Evolutionary conservation across 2,888 invertebrate species (phyloP), one percentile per base, ranked within the genome.

Genomic region (Microplitis deprimator): DNA sequence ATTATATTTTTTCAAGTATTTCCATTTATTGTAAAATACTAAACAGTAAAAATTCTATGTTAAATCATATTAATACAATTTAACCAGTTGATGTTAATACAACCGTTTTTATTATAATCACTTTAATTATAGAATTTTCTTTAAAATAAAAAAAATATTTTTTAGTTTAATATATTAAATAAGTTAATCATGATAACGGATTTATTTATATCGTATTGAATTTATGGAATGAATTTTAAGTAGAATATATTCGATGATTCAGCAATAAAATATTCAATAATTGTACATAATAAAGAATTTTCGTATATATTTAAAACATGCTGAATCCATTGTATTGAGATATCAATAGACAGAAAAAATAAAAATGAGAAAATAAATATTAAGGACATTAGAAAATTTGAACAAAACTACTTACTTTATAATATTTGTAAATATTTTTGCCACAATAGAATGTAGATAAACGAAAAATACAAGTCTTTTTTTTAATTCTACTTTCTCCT

Each of bases 381-480:
- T 62, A 17, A 62, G 62, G 17, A 16, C 20, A 6, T 16, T 62
- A 5, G n/a, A 62, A 17, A 20, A 62, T 62, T 62, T 62, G 7
- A 7, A 62, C n/a, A 17, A 16, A 50, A 50, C 8, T 50, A 50
- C 50, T 50, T 50, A 50, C 8, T 50, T 62, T 62, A 62, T 16
- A 62, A 17, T 62, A 62, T 62, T 62, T 62, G 62, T 62, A 62
- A 16, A 62, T 62, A 62, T 62, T 62, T 62, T 62, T 62, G 62
- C 62, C 62, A 62, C 62, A 62, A 20, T 62, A 62, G 10, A 50
- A 50, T 50, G 62, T 62, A 20, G 20, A 62, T 62, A 17, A 62
- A 17, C 20, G 16, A 16, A 62, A 62, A 20, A 62, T n/a, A 16
- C n/a, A 6, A 62, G n/a, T 59, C 5, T n/a, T 62, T 62, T 6